These are phyloP conservation scores for Silurus asotus DNA, from an alignment of 2,113 vertebrate species.

Conservation along the genomic window DNA sequence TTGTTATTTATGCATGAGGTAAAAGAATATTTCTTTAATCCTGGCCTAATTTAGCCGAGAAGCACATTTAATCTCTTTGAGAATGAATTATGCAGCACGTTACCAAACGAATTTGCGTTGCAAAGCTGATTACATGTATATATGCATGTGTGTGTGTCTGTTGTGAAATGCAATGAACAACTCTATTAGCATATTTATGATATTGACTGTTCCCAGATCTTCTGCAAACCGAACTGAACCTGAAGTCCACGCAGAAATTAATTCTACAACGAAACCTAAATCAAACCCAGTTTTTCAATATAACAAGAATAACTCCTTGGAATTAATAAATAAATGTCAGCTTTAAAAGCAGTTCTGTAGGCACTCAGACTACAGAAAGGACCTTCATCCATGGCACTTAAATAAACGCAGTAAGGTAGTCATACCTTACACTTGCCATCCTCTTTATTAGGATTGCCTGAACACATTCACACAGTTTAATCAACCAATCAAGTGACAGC, in stretches of 20 bases:
- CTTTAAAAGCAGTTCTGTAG: neutral
- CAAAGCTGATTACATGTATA: slow-evolving; percentile 16
- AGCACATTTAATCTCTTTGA: neutral
- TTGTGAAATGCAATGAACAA: neutral
- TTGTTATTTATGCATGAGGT: neutral
- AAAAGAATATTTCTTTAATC: neutral
- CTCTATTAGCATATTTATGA: neutral
- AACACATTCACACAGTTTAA: neutral
- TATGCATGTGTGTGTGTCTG: neutral
- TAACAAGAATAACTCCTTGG: neutral
- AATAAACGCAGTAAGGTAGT: neutral
- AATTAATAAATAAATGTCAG: neutral
- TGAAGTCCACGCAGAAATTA: neutral
- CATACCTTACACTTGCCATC: neutral
- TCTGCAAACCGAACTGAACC: neutral
- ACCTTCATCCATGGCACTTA: neutral
- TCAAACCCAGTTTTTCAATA: neutral
- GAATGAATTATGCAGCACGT: neutral
- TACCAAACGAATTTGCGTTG: neutral
- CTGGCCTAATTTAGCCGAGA: neutral
- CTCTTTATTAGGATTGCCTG: neutral
- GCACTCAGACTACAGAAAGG: neutral
- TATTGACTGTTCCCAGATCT: neutral
- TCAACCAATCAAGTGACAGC: neutral
- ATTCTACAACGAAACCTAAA: neutral